A percentile compares a stretch with the other conserved stretches of the same genome.
Evolutionary conservation across 2,113 vertebrate genomes (phyloP).

Genomic region (Campylomormyrus numenius): DNA sequence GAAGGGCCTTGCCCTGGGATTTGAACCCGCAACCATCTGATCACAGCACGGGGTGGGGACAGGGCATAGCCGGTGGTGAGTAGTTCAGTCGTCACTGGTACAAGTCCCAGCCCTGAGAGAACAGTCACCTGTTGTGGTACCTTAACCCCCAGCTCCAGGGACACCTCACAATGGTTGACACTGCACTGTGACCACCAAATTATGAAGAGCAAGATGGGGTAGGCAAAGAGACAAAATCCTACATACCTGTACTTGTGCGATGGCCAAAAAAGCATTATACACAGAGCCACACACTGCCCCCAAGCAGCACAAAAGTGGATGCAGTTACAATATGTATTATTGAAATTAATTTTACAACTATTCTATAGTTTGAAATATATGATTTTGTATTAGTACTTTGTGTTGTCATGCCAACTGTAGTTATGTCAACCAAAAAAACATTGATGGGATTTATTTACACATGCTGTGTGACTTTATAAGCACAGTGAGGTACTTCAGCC

Average conservation of each 20-base stretch:
- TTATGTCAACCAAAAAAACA: neutral
- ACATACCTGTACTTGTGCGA: neutral
- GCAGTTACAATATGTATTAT: neutral
- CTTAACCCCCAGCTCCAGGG: neutral
- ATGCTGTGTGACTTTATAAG: neutral
- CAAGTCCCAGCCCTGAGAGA: neutral
- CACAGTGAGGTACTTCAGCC: neutral
- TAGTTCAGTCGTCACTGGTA: neutral
- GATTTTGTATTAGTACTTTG: neutral
- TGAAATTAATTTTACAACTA: neutral
- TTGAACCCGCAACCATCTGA: neutral
- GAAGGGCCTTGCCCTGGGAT: neutral
- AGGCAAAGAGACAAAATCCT: neutral
- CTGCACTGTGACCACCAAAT: neutral
- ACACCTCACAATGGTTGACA: neutral
- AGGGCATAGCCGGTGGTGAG: neutral
- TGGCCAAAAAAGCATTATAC: neutral
- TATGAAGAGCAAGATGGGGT: neutral
- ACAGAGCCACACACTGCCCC: neutral
- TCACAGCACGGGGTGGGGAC: neutral
- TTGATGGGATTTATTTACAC: neutral
- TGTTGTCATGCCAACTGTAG: neutral
- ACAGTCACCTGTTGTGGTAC: neutral
- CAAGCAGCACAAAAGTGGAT: neutral
- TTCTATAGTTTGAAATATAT: neutral